phyloP scores from a whole-genome alignment of 2,113 vertebrate genomes.

The Gnathonemus echidnorhynchus region DNA sequence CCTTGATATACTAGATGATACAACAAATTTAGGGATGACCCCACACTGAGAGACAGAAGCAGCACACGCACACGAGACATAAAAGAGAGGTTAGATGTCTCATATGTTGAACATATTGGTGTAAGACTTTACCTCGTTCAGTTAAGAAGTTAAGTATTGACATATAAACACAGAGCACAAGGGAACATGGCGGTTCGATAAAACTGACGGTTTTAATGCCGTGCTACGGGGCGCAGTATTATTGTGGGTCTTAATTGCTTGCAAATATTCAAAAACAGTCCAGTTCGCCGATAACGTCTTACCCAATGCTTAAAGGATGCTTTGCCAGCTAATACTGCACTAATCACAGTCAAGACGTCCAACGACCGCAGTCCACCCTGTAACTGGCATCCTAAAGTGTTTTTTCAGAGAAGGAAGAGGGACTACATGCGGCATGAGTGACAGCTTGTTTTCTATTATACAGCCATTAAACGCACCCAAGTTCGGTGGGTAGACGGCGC shows the following conservation, averaged over 20 bases:
- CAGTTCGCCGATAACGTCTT: not conserved
- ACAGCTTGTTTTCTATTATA: not conserved
- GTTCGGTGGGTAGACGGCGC: not conserved
- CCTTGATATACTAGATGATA: not conserved
- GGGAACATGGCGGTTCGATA: not conserved
- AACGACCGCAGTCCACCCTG: not conserved
- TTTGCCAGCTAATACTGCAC: not conserved
- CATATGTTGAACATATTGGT: not conserved
- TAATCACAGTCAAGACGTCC: not conserved
- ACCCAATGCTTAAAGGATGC: not conserved
- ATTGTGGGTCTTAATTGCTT: not conserved
- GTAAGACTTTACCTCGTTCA: not conserved
- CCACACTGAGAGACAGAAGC: not conserved
- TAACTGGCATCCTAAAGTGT: not conserved
- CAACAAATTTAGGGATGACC: not conserved
- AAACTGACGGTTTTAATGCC: constrained; percentile 28
- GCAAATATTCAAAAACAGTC: not conserved
- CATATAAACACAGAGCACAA: not conserved
- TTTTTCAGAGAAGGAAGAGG: not conserved
- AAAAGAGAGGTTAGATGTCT: not conserved
- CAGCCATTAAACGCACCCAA: not conserved
- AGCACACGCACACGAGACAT: not conserved
- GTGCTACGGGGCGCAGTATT: not conserved
- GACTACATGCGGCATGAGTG: not conserved
- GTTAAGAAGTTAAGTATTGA: not conserved